phyloP scores from a whole-genome alignment of 2,888 invertebrate species.

The Cloeon dipterum region DNA sequence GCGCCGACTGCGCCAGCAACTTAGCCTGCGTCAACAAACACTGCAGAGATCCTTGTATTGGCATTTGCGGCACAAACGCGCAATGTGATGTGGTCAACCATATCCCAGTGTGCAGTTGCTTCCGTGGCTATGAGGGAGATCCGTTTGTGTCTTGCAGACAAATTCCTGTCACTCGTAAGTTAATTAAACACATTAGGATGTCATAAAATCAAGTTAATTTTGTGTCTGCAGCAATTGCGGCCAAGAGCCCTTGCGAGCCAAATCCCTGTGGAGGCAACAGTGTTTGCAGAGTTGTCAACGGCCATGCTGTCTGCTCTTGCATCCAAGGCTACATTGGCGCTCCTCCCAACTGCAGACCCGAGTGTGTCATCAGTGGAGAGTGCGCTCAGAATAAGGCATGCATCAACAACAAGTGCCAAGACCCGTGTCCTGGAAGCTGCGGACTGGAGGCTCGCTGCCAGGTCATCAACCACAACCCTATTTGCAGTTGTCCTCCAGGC shows the following conservation, averaged over 20 bases:
- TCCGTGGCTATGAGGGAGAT: conserved; percentile 54
- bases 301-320: conserved; percentile 35
- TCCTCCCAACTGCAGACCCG: conserved; percentile 32
- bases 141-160: conserved; percentile 56
- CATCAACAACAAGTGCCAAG: conserved; percentile 33
- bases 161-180: conserved; percentile 30
- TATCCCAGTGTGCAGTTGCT: conserved; percentile 58
- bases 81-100: conserved; percentile 65
- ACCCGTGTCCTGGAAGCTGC: conserved; percentile 36
- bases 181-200: background rate
- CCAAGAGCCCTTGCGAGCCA: conserved; percentile 29
- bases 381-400: conserved; percentile 34
- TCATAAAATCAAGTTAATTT: background rate
- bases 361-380: conserved; percentile 33
- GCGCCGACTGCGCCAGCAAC: conserved; percentile 54
- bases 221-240: conserved; percentile 14
- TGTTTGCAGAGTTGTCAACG: conserved; percentile 25
- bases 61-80: conserved; percentile 61
- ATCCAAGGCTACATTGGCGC: conserved; percentile 30
- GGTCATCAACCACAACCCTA: conserved; percentile 34
- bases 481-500: conserved; percentile 33
- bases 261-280: conserved; percentile 37
- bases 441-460: conserved; percentile 31
- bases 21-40: conserved; percentile 62
- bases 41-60: conserved; percentile 66